These are phyloP conservation scores for Heterodera carotae DNA, from an alignment of 1,140 invertebrate genomes.

Conservation along the genomic window DNA sequence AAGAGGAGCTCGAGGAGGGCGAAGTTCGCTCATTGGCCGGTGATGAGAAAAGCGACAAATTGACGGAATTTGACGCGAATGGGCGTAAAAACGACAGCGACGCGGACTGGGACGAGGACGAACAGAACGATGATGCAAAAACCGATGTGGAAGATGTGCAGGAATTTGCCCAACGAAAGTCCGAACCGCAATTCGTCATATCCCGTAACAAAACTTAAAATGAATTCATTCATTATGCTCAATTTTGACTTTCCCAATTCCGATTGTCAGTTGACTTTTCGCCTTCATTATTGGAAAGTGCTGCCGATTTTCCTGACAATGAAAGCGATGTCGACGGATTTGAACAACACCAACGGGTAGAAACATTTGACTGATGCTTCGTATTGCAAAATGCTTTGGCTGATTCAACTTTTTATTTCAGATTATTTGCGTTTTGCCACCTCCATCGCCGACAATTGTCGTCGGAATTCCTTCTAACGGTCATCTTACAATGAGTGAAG, in stretches of 20 bases:
- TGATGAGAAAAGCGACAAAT: background rate
- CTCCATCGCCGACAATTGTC: background rate
- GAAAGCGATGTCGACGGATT: background rate
- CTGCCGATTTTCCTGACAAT: background rate
- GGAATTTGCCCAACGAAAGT: background rate
- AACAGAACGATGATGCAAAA: background rate
- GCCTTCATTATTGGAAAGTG: background rate
- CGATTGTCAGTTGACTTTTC: background rate
- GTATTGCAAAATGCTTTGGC: background rate
- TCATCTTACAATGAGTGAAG: background rate
- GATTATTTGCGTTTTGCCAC: background rate
- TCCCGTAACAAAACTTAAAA: background rate
- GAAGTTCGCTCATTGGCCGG: background rate
- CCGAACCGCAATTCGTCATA: slow-evolving; percentile 5
- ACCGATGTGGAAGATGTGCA: background rate
- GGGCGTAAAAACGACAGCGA: too few species aligned
- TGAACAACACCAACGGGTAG: background rate
- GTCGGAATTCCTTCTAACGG: background rate
- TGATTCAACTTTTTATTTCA: background rate
- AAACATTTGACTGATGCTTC: background rate
- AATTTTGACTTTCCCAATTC: background rate
- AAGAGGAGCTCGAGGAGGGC: slow-evolving; percentile 22
- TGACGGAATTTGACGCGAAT: background rate
- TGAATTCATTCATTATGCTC: background rate
- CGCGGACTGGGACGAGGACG: background rate